Conservation (phyloP, 2,797 vertebrate genomes). For the Bradypodion pumilum region DNA sequence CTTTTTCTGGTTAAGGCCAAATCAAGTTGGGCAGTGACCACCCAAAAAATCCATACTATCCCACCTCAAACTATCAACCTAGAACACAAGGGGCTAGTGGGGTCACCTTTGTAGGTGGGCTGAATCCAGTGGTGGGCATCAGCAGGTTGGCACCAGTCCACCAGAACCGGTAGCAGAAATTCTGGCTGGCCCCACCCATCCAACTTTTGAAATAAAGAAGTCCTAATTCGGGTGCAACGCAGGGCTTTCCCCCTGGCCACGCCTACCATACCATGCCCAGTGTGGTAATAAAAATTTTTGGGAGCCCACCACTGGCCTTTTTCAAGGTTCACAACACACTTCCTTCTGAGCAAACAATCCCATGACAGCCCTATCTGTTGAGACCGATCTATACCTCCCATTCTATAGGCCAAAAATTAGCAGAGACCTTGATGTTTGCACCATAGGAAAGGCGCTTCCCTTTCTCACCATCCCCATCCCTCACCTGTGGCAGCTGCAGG, state of each 20-base stretch:
- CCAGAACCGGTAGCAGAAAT: too few species aligned
- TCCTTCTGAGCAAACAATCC: not conserved
- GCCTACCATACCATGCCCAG: too few species aligned
- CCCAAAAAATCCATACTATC: not conserved
- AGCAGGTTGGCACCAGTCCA: too few species aligned
- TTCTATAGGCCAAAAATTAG: not conserved
- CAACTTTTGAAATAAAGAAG: too few species aligned
- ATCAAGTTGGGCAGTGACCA: not conserved
- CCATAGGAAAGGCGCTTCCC: not conserved
- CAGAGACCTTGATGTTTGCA: not conserved
- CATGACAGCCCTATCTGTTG: not conserved
- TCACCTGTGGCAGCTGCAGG: constrained; percentile 88
- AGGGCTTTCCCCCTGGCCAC: too few species aligned
- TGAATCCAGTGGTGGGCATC: too few species aligned
- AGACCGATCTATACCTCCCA: not conserved
- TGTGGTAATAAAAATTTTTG: too few species aligned
- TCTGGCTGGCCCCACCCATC: too few species aligned
- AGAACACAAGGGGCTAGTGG: not conserved
- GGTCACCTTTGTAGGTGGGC: not conserved
- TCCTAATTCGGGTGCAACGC: too few species aligned
- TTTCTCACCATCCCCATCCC: not conserved
- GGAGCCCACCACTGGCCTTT: too few species aligned
- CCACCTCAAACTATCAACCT: not conserved
- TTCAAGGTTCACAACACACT: too few species aligned
- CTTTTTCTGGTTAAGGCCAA: not conserved